These are phyloP conservation scores for Scaptomyza cyrtandrae DNA, from an alignment of 2,888 invertebrate genomes.

Conservation along the genomic window DNA sequence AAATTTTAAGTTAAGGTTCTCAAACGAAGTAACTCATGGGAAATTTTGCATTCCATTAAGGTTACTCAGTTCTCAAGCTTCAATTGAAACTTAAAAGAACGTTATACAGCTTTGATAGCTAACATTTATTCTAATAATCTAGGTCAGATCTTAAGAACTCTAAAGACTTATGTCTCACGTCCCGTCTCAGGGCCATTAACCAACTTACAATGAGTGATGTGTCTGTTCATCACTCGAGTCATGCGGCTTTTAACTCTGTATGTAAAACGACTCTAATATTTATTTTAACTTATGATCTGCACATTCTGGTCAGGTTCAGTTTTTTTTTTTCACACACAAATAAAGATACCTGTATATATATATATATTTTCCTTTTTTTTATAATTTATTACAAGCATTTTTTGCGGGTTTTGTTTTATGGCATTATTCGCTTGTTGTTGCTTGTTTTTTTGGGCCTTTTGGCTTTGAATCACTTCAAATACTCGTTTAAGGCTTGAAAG, in stretches of 20 bases:
- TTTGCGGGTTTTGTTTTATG: slow-evolving; percentile 31
- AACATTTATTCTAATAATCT: slow-evolving; percentile 17
- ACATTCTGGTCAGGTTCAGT: slow-evolving; percentile 33
- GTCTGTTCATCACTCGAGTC: slow-evolving; percentile 28
- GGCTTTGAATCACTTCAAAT: slow-evolving; percentile 14
- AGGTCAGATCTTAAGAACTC: slow-evolving; percentile 19
- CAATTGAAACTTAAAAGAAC: neutral
- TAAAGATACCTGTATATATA: neutral
- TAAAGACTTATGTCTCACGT: slow-evolving; percentile 22
- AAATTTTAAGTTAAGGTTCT: neutral
- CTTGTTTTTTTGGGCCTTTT: slow-evolving; percentile 17
- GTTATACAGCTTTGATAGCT: slow-evolving; percentile 6
- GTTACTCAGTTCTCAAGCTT: neutral
- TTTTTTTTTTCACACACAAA: slow-evolving; percentile 10
- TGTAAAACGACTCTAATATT: slow-evolving; percentile 32
- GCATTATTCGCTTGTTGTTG: slow-evolving; percentile 20
- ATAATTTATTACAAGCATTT: slow-evolving; percentile 46
- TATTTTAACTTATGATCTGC: slow-evolving; percentile 44
- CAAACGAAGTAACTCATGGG: no score
- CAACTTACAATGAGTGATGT: slow-evolving; percentile 22
- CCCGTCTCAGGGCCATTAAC: slow-evolving; percentile 48
- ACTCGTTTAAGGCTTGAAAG: slow-evolving; percentile 24
- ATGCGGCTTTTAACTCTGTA: slow-evolving; percentile 13
- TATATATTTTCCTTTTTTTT: slow-evolving; percentile 5
- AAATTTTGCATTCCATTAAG: neutral